phyloP scores from a whole-genome alignment of 2,797 vertebrate genomes.

The Lepus oiostolus region DNA sequence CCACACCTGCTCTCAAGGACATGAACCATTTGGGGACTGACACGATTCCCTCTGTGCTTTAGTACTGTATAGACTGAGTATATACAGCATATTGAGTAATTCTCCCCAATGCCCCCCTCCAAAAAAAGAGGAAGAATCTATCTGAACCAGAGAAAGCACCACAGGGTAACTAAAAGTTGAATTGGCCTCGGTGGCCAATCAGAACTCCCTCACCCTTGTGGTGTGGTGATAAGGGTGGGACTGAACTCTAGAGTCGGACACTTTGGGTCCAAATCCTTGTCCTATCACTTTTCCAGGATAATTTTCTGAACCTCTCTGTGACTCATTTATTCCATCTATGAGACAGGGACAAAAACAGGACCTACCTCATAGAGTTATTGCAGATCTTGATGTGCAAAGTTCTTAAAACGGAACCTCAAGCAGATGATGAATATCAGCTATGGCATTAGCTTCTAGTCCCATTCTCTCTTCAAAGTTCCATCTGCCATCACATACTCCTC shows the following conservation, averaged over 20 bases:
- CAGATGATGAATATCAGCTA: background rate
- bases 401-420: background rate
- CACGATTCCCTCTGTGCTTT: background rate
- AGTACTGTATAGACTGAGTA: background rate
- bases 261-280: background rate
- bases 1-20: background rate
- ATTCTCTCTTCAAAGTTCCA: background rate
- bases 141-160: background rate
- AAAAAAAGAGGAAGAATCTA: background rate
- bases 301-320: slow-evolving; percentile 12
- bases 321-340: background rate
- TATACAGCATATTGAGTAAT: background rate
- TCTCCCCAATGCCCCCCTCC: background rate
- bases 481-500: background rate
- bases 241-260: background rate
- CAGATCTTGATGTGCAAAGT: background rate
- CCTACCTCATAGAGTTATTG: background rate
- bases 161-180: background rate
- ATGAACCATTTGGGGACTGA: background rate
- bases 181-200: background rate
- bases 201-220: background rate
- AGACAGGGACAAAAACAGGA: background rate
- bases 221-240: background rate
- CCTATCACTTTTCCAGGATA: background rate
- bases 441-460: background rate